Conservation (phyloP, 2,888 invertebrate genomes). For the Monopis laevigella region DNA sequence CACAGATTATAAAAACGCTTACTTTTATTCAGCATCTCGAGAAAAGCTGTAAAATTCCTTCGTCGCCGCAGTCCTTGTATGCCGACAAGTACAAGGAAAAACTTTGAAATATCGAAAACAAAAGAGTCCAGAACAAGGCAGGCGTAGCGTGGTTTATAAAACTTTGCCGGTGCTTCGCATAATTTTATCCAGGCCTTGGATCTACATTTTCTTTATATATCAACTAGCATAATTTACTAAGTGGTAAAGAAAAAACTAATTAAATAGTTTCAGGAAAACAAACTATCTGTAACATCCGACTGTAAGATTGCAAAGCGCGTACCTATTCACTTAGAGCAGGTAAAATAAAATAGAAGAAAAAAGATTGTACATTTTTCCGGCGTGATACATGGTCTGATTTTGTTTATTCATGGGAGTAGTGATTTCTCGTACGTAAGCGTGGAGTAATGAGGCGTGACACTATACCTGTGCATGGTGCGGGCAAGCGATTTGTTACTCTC, state of each 20-base stretch:
- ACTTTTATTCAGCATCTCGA: too few relatives aligned
- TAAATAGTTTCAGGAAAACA: constrained; percentile 5
- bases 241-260: constrained; percentile 4
- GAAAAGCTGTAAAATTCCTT: constrained; percentile 3
- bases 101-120: constrained; percentile 25
- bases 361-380: too few relatives aligned
- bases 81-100: constrained; percentile 6
- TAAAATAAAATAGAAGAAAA: too few relatives aligned
- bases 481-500: constrained; percentile 39
- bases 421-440: constrained; percentile 47
- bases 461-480: constrained; percentile 45
- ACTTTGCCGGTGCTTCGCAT: constrained; percentile 25
- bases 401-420: constrained; percentile 40
- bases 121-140: constrained; percentile 31
- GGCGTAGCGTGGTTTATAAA: constrained; percentile 34
- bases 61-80: constrained; percentile 2
- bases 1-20: too few relatives aligned
- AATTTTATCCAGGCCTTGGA: constrained; percentile 16
- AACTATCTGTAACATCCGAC: too few relatives aligned
- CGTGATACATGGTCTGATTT: constrained; percentile 21
- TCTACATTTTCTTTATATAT: constrained; percentile 10
- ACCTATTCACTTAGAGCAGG: too few relatives aligned
- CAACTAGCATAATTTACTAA: background rate
- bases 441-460: constrained; percentile 50
- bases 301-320: too few relatives aligned